Evolutionary conservation across 2,113 vertebrate species (phyloP).

Genomic region (Phylloscopus trochilus): DNA sequence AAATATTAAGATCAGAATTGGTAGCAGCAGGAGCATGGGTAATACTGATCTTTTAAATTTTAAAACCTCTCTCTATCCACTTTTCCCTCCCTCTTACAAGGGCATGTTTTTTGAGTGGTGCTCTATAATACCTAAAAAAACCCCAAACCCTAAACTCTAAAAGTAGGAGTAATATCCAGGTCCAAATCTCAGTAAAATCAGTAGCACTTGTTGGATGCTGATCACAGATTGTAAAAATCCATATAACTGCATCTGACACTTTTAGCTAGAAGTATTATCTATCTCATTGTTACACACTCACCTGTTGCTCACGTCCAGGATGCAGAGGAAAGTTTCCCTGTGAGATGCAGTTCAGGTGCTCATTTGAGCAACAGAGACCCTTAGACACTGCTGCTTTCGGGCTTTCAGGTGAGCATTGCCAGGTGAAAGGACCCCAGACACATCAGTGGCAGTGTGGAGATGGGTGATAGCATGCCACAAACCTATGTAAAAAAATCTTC

Average conservation of each 20-base stretch:
- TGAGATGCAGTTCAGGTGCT: neutral
- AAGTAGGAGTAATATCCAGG: neutral
- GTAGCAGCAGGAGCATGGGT: neutral
- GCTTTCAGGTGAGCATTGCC: neutral
- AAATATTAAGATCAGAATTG: neutral
- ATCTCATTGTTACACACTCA: rapidly evolving
- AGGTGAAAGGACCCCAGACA: neutral
- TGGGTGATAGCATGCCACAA: neutral
- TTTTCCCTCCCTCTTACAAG: neutral
- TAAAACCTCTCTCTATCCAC: neutral
- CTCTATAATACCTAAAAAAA: neutral
- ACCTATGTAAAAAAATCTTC: neutral
- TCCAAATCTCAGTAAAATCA: neutral
- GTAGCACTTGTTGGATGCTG: neutral
- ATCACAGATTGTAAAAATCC: neutral
- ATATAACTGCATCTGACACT: neutral
- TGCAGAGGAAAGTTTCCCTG: neutral
- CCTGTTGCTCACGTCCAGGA: neutral
- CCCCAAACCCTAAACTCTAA: neutral
- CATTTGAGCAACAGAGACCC: neutral
- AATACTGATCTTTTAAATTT: neutral
- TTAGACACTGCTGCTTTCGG: neutral
- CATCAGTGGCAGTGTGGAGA: neutral
- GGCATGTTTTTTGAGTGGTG: neutral
- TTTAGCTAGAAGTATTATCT: neutral